Percentiles rank a stretch among this genome's conserved stretches.
Conservation (phyloP, 1,140 invertebrate species). For the Megathymus violae region DNA sequence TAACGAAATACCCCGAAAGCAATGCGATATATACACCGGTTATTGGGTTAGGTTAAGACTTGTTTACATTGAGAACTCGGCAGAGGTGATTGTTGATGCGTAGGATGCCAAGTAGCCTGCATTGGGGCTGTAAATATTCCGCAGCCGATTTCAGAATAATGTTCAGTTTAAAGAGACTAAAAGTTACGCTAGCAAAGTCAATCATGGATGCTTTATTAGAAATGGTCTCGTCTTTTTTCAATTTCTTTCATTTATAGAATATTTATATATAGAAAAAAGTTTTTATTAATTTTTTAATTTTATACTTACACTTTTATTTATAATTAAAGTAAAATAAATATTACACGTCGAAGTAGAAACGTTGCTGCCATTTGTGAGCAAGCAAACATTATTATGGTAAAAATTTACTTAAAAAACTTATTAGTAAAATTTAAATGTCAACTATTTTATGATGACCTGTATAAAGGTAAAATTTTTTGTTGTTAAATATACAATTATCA, state of each 20-base stretch:
- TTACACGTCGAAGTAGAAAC: no score
- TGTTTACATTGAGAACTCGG: constrained; percentile 69
- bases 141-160: constrained; percentile 31
- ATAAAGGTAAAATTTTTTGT: no score
- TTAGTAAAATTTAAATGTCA: no score
- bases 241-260: neutral
- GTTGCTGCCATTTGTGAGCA: no score
- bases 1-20: constrained; percentile 81
- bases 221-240: neutral
- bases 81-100: constrained; percentile 74
- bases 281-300: no score
- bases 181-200: constrained; percentile 1
- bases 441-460: no score
- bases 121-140: constrained; percentile 46
- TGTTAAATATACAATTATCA: no score
- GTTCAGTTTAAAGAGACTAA: constrained; percentile 16
- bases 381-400: no score
- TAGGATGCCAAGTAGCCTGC: constrained; percentile 68
- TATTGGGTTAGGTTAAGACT: constrained; percentile 81
- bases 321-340: no score
- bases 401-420: no score
- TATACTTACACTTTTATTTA: no score
- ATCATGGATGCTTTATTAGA: constrained; percentile 1
- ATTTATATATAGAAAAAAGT: neutral
- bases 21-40: constrained; percentile 74